These are phyloP conservation scores for Edolisoma coerulescens DNA, from an alignment of 2,113 vertebrate species.

Conservation along the genomic window DNA sequence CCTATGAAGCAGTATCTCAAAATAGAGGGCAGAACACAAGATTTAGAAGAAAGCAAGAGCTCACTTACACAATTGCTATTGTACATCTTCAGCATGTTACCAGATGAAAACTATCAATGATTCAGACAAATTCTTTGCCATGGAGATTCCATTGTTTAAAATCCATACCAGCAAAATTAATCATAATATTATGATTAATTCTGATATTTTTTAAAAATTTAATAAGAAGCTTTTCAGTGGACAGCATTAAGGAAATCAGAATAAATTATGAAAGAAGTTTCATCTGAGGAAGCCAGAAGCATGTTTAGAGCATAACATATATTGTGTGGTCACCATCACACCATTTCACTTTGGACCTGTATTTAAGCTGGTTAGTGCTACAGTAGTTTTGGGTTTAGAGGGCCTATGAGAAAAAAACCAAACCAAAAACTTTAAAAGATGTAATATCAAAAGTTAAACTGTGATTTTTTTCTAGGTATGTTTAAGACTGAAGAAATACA, in stretches of 20 bases:
- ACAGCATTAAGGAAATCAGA: neutral
- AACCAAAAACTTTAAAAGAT: neutral
- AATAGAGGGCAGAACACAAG: neutral
- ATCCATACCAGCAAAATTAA: neutral
- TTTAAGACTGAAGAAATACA: constrained; percentile 63
- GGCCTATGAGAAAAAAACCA: neutral
- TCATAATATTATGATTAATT: neutral
- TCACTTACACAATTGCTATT: neutral
- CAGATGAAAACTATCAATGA: neutral
- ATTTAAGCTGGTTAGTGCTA: neutral
- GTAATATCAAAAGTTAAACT: constrained; percentile 45
- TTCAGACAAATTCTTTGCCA: neutral
- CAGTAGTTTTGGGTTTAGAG: neutral
- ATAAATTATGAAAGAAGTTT: neutral
- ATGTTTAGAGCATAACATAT: neutral
- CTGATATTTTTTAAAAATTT: neutral
- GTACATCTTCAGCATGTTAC: neutral
- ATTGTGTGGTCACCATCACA: neutral
- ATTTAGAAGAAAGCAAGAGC: neutral
- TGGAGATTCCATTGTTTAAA: neutral
- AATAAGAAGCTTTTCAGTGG: neutral
- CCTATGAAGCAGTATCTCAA: neutral
- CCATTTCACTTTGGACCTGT: neutral
- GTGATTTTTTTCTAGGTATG: constrained; percentile 8
- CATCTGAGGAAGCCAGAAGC: neutral